A percentile compares a stretch with the other conserved stretches of the same genome.
phyloP scores from a whole-genome alignment of 1,140 invertebrate species.

The Hormaphis cornu region DNA sequence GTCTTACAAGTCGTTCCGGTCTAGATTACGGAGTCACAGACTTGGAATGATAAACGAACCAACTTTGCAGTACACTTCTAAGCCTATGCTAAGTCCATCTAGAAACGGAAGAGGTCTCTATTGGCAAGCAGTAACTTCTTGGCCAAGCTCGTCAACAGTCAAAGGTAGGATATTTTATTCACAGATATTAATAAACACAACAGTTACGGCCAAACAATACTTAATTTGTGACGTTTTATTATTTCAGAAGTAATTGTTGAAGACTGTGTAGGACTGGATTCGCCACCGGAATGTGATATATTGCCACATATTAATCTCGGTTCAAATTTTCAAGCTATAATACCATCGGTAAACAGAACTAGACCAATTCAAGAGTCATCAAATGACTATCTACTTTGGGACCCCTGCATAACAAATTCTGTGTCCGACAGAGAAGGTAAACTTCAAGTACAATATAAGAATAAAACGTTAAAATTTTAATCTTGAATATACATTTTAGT shows the following conservation, averaged over 20 bases:
- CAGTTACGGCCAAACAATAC: neutral
- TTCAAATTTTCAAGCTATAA: constrained; percentile 72
- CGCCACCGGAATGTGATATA: constrained; percentile 44
- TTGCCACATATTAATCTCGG: constrained; percentile 81
- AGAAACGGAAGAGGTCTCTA: constrained; percentile 78
- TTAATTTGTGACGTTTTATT: neutral
- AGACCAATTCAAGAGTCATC: constrained; percentile 42
- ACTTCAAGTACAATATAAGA: constrained; percentile 35
- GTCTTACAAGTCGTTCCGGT: constrained; percentile 12
- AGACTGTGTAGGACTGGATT: constrained; percentile 21
- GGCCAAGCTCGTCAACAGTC: constrained; percentile 38
- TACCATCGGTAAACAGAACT: constrained; percentile 49
- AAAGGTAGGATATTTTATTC: constrained; percentile 35
- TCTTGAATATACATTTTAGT: constrained; percentile 48
- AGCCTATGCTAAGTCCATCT: constrained; percentile 83
- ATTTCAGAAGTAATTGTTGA: constrained; percentile 23
- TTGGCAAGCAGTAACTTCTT: constrained; percentile 47
- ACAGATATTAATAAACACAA: neutral
- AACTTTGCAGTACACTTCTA: constrained; percentile 67
- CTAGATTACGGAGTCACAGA: constrained; percentile 48
- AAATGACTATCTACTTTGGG: constrained; percentile 73
- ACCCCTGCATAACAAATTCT: constrained; percentile 62
- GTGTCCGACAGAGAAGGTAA: constrained; percentile 66
- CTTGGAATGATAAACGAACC: constrained; percentile 41
- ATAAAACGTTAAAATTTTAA: constrained; percentile 26